phyloP scores from a whole-genome alignment of 2,113 vertebrate species.

The Sardina pilchardus region DNA sequence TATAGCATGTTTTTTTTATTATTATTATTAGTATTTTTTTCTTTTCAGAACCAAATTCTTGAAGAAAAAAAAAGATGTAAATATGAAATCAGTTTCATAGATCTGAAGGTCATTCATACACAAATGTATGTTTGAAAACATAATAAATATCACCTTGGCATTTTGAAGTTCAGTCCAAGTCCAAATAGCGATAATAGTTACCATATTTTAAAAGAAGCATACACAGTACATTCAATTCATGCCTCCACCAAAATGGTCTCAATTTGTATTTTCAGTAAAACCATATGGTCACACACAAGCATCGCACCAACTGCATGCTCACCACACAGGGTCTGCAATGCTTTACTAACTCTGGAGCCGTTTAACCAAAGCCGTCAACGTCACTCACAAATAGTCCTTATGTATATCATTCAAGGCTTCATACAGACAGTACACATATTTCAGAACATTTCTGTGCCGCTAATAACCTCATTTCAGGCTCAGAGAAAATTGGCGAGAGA shows the following conservation, averaged over 20 bases:
- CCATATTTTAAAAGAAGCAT: not conserved
- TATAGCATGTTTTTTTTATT: not conserved
- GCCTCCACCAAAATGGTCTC: not conserved
- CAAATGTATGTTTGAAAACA: not conserved
- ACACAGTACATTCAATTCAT: not conserved
- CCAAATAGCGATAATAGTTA: not conserved
- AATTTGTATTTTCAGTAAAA: not conserved
- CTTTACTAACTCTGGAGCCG: not conserved
- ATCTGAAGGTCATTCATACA: too few species aligned
- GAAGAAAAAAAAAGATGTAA: not conserved
- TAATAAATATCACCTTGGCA: not conserved
- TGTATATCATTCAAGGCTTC: not conserved
- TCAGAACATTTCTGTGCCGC: not conserved
- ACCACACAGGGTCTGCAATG: not conserved
- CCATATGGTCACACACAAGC: not conserved
- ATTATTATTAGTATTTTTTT: too few species aligned
- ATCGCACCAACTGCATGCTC: not conserved
- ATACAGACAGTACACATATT: not conserved
- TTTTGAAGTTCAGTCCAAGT: not conserved
- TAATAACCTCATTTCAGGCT: constrained; percentile 13
- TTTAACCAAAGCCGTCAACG: not conserved
- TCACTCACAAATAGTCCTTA: not conserved
- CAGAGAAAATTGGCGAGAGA: constrained; percentile 19
- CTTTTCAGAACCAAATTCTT: not conserved
- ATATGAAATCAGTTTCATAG: too few species aligned